Evolutionary conservation across 1,140 invertebrate species (phyloP).

Genomic region (Hermatobates lingyangjiaoensis): DNA sequence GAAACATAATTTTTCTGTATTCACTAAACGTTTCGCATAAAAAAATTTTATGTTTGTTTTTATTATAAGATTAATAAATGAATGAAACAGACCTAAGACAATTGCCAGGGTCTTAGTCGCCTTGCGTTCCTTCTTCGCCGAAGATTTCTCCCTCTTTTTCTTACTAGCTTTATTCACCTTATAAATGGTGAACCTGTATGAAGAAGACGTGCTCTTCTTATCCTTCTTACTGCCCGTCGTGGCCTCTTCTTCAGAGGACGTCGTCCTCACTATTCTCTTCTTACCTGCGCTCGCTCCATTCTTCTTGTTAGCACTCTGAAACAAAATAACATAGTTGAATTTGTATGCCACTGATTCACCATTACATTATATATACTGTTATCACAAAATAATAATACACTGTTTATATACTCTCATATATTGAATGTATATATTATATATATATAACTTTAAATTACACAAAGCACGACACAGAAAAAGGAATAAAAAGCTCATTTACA

Average conservation of each 20-base stretch:
- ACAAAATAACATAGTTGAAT: conserved; percentile 4
- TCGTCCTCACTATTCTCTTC: conserved; percentile 20
- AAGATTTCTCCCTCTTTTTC: conserved; percentile 86
- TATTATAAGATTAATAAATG: no score
- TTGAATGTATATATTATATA: no score
- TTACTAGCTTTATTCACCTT: conserved; percentile 85
- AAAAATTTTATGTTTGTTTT: no score
- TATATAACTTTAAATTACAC: no score
- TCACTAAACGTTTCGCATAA: no score
- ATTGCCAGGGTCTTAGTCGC: conserved; percentile 99
- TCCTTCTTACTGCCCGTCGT: conserved; percentile 31
- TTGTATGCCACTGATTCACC: no score
- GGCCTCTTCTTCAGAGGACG: conserved; percentile 19
- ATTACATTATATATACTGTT: no score
- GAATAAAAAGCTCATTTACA: no score
- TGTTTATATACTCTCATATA: not conserved
- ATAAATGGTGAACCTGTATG: conserved; percentile 64
- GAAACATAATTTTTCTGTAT: no score
- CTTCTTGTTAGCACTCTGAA: conserved; percentile 31
- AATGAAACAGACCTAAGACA: conserved; percentile 97
- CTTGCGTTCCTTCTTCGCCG: conserved; percentile 88
- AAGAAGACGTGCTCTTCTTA: conserved; percentile 36
- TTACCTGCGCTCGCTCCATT: conserved; percentile 30
- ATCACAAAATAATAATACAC: no score
- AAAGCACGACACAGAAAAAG: no score